A percentile compares a stretch with the other conserved stretches of the same genome.
These are phyloP conservation scores for Hypanus sabinus DNA, from an alignment of 2,113 vertebrate genomes.

Conservation along the genomic window DNA sequence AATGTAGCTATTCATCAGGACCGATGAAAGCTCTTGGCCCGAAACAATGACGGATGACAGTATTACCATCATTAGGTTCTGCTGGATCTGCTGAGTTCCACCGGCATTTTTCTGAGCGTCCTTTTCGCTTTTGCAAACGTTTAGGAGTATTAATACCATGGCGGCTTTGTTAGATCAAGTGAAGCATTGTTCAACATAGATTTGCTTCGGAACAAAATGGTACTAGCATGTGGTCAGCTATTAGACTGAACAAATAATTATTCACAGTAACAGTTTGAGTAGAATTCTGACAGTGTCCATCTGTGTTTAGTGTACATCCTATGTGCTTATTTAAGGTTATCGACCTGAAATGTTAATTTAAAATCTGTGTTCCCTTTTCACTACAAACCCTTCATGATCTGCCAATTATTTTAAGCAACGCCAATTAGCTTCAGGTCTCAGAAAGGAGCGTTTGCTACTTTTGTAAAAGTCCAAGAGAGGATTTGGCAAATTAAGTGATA, in stretches of 20 bases:
- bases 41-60: no score
- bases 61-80: no score
- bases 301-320: no score
- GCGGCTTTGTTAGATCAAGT: neutral
- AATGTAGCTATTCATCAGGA: neutral
- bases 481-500: no score
- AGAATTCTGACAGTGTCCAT: neutral
- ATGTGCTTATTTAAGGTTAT: no score
- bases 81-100: no score
- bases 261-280: neutral
- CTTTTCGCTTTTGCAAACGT: neutral
- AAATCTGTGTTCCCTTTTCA: no score
- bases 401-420: no score
- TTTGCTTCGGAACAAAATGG: neutral
- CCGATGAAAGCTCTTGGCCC: neutral
- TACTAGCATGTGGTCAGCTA: neutral
- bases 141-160: neutral
- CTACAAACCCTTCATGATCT: no score
- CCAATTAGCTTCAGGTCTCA: neutral
- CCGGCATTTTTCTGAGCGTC: no score
- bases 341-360: no score
- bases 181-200: neutral
- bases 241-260: neutral
- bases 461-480: neutral
- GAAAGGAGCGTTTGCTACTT: neutral